Percentiles rank a stretch among this genome's conserved stretches.
These are phyloP conservation scores for Neoscelio sp. DNA, from an alignment of 2,888 invertebrate species.

Conservation along the genomic window DNA sequence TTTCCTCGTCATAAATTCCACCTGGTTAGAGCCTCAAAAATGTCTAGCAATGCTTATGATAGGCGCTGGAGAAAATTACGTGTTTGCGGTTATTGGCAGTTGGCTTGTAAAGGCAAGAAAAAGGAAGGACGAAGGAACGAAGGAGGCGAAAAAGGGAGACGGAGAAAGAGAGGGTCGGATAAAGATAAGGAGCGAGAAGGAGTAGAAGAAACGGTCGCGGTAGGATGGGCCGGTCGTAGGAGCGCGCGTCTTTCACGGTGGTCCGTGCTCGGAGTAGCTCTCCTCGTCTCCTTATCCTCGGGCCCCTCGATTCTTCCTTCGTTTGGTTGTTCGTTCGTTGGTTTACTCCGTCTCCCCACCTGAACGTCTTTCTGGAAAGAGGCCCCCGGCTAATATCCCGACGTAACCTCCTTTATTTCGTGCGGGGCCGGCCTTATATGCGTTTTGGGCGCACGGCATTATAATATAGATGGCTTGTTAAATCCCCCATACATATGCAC, in stretches of 20 bases:
- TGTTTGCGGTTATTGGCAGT: conserved; percentile 80
- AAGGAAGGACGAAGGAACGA: conserved; percentile 34
- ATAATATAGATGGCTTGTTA: conserved; percentile 82
- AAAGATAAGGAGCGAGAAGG: conserved; percentile 61
- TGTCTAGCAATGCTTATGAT: conserved; percentile 58
- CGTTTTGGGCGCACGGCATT: conserved; percentile 75
- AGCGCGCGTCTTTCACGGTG: conserved; percentile 80
- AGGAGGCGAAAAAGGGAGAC: conserved; percentile 24
- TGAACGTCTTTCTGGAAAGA: conserved; percentile 70
- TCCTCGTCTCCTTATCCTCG: conserved; percentile 75
- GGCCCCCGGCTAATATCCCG: conserved; percentile 75
- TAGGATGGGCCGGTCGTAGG: conserved; percentile 71
- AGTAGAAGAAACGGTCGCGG: conserved; percentile 71
- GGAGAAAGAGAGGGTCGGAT: conserved; percentile 46
- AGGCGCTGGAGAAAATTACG: conserved; percentile 79
- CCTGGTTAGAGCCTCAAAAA: conserved; percentile 71
- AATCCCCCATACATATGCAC: conserved; percentile 73
- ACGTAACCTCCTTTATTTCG: conserved; percentile 75
- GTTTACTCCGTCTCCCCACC: conserved; percentile 58
- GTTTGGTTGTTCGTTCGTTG: conserved; percentile 56
- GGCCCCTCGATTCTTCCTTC: conserved; percentile 69
- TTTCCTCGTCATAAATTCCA: conserved; percentile 76
- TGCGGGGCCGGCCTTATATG: conserved; percentile 63
- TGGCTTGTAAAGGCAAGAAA: conserved; percentile 75
- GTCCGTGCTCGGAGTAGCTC: conserved; percentile 77